Evolutionary conservation across 2,113 vertebrate species (phyloP), one percentile per base, ranked within the genome.

Genomic region (Nyctibius bracteatus): DNA sequence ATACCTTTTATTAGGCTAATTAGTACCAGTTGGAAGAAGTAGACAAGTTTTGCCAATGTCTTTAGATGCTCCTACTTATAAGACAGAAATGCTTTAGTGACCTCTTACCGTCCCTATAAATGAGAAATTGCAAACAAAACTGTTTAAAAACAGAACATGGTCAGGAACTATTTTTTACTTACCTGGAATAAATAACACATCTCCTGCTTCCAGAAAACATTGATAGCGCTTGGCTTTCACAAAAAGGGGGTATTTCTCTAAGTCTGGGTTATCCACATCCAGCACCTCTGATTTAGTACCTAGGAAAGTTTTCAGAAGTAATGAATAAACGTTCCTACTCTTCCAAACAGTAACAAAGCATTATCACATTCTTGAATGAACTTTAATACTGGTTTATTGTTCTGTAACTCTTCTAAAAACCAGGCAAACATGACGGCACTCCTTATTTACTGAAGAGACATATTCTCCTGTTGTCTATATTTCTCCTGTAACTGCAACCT

Each of bases 161-260:
- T 35, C 28, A 28, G 46, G 58, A 90, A 37, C n/a, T n/a, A 30
- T 46, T 83, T 79, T 20, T 73, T 57, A 66, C 97, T 96, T 96
- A 99, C 99, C 99, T 28, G 99, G 99, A 96, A 99, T 99, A 88
- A 99, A 99, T 35, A 99, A 98, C n/a, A 99, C 96, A 97, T 99
- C 99, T 88, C 99, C 99, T 72, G 99, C 98, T 94, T 99, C 98
- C 88, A 99, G 97, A 75, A 97, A 90, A 87, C 99, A 99, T 44
- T 99, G 98, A 61, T 98, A 98, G 68, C 98, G 96, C 91, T 94
- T 98, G 23, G 99, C 99, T 96, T 98, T 99, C 66, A 98, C 96
- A 98, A 99, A 99, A n/a, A 99, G 98, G 9, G 99, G 99, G 59
- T 99, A 99, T 84, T 93, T 98, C 79, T 98, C 94, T 87, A 99